phyloP scores from a whole-genome alignment of 2,113 vertebrate species.

The Sphyrna mokarran region DNA sequence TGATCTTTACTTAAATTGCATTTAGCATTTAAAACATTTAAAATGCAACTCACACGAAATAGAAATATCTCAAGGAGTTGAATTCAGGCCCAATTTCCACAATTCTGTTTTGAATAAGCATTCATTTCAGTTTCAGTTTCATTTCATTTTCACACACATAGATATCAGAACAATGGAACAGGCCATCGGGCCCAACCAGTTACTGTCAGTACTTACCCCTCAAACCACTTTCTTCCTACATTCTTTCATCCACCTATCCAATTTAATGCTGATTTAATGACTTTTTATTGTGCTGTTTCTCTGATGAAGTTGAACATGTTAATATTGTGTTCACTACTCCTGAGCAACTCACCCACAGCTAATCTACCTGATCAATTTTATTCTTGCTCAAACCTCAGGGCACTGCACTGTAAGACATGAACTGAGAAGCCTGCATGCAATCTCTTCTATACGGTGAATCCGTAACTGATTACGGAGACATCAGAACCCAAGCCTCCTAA shows the following conservation, averaged over 20 bases:
- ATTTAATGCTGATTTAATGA: background rate
- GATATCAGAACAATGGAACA: background rate
- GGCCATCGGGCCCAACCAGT: background rate
- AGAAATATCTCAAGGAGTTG: background rate
- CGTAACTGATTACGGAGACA: background rate
- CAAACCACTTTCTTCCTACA: background rate
- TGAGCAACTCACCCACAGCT: background rate
- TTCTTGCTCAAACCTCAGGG: background rate
- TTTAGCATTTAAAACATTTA: background rate
- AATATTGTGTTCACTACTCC: background rate
- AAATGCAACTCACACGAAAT: background rate
- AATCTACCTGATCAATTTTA: background rate
- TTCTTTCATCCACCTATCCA: background rate
- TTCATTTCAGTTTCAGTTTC: background rate
- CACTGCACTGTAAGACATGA: too few species aligned
- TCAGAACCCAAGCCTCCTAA: background rate
- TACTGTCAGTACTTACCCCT: background rate
- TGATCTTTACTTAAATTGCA: background rate
- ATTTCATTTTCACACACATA: background rate
- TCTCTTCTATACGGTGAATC: background rate
- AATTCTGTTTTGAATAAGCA: background rate
- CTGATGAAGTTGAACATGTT: background rate
- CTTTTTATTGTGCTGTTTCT: background rate
- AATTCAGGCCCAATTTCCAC: background rate
- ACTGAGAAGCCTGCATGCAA: background rate